phyloP scores from a whole-genome alignment of 2,888 invertebrate species.

The Hydraecia micacea region DNA sequence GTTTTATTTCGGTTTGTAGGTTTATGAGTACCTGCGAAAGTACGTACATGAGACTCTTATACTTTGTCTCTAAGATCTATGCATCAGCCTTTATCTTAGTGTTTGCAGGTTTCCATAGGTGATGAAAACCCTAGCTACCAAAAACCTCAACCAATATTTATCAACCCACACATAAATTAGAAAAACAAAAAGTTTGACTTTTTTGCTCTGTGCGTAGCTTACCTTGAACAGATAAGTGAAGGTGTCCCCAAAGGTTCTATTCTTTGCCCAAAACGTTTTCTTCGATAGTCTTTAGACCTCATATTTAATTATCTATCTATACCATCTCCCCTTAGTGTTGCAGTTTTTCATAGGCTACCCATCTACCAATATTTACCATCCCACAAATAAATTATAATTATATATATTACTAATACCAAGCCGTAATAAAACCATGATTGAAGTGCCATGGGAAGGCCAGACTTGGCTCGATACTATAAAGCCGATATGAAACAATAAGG shows the following conservation, averaged over 20 bases:
- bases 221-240: not conserved
- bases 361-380: not conserved
- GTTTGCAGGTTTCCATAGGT: no score
- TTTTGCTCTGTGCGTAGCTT: not conserved
- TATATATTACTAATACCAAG: not conserved
- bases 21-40: not conserved
- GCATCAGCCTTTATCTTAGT: not conserved
- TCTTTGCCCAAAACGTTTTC: not conserved
- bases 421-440: not conserved
- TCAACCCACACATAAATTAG: not conserved
- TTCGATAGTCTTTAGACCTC: not conserved
- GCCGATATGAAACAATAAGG: slow-evolving; percentile 45
- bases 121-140: not conserved
- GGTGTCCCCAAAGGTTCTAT: not conserved
- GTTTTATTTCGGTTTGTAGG: not conserved
- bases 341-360: not conserved
- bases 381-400: not conserved
- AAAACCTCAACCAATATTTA: not conserved
- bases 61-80: not conserved
- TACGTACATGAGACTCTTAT: no score
- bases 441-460: not conserved
- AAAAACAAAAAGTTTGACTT: not conserved
- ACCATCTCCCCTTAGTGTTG: not conserved
- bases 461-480: slow-evolving; percentile 2
- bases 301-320: not conserved